Evolutionary conservation across 2,113 vertebrate genomes (phyloP).

Genomic region (Leucosticte australis): DNA sequence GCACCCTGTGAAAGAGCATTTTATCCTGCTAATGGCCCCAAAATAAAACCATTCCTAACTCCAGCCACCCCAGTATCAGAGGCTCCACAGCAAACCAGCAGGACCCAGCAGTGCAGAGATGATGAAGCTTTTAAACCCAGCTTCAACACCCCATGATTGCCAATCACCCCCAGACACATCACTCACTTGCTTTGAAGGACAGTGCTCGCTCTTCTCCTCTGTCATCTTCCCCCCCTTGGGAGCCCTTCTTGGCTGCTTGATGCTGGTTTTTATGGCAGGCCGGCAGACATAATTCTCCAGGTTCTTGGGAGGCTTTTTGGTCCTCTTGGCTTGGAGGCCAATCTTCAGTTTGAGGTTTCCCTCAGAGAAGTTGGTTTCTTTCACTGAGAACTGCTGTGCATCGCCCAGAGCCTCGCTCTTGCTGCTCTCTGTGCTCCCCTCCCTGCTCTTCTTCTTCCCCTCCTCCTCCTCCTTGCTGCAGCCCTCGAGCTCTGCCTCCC

Average conservation of each 20-base stretch:
- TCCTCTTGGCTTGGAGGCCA: constrained; percentile 90
- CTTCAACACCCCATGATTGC: neutral
- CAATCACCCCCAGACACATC: neutral
- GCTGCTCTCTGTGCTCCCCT: neutral
- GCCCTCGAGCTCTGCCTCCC: constrained; percentile 63
- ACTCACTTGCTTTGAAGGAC: constrained; percentile 76
- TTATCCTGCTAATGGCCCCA: neutral
- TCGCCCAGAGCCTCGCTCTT: constrained; percentile 31
- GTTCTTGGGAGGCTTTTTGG: constrained; percentile 97
- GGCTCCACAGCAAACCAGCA: neutral
- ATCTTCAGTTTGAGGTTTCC: constrained; percentile 91
- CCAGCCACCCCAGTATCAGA: neutral
- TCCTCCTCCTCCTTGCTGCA: constrained; percentile 72
- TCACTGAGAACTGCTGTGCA: constrained; percentile 85
- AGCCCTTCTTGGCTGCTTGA: constrained; percentile 77
- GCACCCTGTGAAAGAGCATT: neutral
- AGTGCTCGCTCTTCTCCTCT: constrained; percentile 73
- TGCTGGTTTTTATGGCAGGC: constrained; percentile 92
- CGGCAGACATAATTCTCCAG: constrained; percentile 97
- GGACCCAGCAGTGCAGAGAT: fast-evolving
- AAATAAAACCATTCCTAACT: neutral
- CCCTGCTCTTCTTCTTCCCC: constrained; percentile 50
- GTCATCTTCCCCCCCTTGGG: constrained; percentile 76
- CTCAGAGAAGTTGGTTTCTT: constrained; percentile 87
- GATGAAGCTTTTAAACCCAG: neutral